These are phyloP conservation scores for Lysiphlebus fabarum DNA, from an alignment of 1,140 invertebrate species.

Conservation along the genomic window DNA sequence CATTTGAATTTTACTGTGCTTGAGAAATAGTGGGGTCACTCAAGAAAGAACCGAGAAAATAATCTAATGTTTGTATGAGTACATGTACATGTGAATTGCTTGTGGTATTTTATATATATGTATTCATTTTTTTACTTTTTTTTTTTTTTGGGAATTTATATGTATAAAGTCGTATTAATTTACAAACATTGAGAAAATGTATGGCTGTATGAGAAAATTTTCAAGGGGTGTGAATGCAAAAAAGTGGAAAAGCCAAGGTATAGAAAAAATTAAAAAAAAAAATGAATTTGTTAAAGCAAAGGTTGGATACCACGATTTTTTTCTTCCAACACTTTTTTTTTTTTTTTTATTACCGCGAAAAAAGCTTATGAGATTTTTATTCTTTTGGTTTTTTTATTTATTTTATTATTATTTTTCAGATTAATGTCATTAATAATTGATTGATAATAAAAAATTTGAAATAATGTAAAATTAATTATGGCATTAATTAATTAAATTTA, in stretches of 20 bases:
- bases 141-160: no score
- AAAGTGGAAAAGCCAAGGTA: constrained; percentile 27
- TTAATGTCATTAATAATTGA: constrained; percentile 24
- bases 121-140: no score
- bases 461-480: neutral
- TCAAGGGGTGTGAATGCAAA: constrained; percentile 29
- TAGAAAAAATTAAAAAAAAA: constrained; percentile 21
- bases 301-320: constrained; percentile 20
- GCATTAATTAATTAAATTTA: no score
- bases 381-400: neutral
- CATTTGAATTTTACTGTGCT: constrained; percentile 36
- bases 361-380: constrained; percentile 2
- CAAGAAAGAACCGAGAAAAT: constrained; percentile 56
- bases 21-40: constrained; percentile 43
- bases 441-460: constrained; percentile 27
- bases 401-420: constrained; percentile 30
- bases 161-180: no score
- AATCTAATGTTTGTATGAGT: constrained; percentile 46
- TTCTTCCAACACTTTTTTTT: constrained; percentile 12
- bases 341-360: neutral
- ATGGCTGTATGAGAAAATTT: constrained; percentile 30
- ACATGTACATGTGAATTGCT: constrained; percentile 1
- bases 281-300: constrained; percentile 4
- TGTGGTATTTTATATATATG: neutral
- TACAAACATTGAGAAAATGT: constrained; percentile 30